A percentile compares a stretch with the other conserved stretches of the same genome.
These are phyloP conservation scores for Thunnus albacares DNA, from an alignment of 2,797 vertebrate species.

Conservation along the genomic window DNA sequence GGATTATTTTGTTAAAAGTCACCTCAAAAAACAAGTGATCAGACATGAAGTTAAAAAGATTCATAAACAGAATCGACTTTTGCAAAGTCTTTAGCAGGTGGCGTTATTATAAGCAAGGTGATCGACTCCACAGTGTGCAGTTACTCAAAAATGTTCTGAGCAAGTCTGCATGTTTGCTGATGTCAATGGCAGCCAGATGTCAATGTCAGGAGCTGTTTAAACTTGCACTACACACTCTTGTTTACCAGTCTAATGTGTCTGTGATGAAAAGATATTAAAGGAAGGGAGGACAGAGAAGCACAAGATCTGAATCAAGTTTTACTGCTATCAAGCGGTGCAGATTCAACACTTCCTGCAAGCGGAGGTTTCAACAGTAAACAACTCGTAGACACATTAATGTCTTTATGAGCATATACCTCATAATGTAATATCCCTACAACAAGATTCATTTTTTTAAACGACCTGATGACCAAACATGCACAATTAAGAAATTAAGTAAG, in stretches of 20 bases:
- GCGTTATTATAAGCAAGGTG: background rate
- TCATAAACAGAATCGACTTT: background rate
- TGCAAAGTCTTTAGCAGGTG: background rate
- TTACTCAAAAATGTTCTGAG: background rate
- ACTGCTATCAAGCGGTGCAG: accelerated
- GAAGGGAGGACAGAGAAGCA: background rate
- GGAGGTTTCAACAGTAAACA: background rate
- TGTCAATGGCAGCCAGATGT: background rate
- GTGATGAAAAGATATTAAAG: background rate
- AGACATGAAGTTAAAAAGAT: background rate
- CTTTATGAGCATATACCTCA: background rate
- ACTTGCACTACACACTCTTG: background rate
- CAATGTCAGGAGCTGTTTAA: background rate
- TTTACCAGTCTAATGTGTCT: background rate
- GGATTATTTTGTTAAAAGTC: too few relatives aligned
- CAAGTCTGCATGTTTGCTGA: background rate
- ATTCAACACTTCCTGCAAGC: background rate
- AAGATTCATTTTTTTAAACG: background rate
- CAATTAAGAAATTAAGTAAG: slow-evolving; percentile 5
- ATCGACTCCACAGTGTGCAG: background rate
- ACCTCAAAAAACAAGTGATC: background rate
- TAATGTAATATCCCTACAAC: background rate
- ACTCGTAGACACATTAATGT: background rate
- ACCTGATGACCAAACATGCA: background rate
- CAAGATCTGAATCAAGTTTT: background rate